Base-by-base conservation (phyloP, 2,888 invertebrate species). In the Papilio protenor region DNA sequence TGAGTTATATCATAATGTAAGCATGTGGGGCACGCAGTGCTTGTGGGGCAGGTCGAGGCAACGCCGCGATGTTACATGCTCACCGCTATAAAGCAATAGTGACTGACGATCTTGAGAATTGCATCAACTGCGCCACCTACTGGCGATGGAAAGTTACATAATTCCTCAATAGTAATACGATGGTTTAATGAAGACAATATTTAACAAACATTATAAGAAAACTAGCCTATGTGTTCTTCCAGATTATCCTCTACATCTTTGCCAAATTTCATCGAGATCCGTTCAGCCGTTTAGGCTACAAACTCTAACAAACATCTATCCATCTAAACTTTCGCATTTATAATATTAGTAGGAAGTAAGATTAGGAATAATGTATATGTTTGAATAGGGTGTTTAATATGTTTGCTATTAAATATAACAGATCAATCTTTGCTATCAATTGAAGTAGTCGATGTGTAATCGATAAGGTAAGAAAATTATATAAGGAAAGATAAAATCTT, bases 41-140 rank as follows among this genome's bases (percentile, higher is more conserved):
- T 55, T 21, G 72, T 75, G 64, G 40, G 27, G 61, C 57, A 33
- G 57, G 73, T 69, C 74, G 70, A 49, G n/a, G 64, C 75, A 72
- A 75, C 73, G 75, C 16, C 16, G n/a, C 66, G 45, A 27, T 47
- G 77, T 77, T 77, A 47, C 69, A 77, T 14, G 49, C 14, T 73
- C 73, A 66, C 14, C 66, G 66, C 66, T 40, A 55, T 18, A 69
- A 69, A 49, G 66, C 66, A 76, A 78, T 76, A 75, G 49, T 47
- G 64, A 72, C 45, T 45, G 16, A 27, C 66, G 23, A n/a, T 70
- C 40, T 74, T 21, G 18, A 73, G 45, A 69, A 47, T 74, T 55
- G 52, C 72, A 61, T 71, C 71, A 73, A 49, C 45, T 4, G n/a
- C n/a, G 59, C 6, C 45, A 40, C 40, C 72, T 27, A 40, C 73